Percentiles rank a stretch among this genome's conserved stretches.
These are phyloP conservation scores for Otolemur crassicaudatus DNA, from an alignment of 2,797 vertebrate genomes.

Conservation along the genomic window DNA sequence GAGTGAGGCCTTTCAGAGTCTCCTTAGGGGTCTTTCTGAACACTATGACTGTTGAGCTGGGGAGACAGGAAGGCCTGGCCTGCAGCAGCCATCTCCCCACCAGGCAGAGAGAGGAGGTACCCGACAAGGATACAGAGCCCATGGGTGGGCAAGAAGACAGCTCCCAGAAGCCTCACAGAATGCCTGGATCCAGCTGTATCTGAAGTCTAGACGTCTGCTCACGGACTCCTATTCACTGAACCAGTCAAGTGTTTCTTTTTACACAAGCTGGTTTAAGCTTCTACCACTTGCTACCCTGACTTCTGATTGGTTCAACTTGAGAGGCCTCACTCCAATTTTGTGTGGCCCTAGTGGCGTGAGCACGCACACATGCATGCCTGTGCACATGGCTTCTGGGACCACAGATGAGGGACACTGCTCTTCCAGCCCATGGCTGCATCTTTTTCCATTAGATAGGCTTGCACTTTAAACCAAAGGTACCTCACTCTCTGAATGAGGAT, in stretches of 20 bases:
- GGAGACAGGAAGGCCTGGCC: not conserved
- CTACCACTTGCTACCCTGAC: not conserved
- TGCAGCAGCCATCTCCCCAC: not conserved
- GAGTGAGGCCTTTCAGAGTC: not conserved
- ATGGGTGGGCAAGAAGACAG: not conserved
- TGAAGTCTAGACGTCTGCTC: not conserved
- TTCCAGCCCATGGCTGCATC: rapidly evolving
- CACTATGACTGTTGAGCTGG: not conserved
- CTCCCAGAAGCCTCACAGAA: rapidly evolving
- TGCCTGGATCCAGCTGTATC: not conserved
- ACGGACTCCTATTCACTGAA: not conserved
- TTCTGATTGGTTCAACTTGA: too few relatives aligned
- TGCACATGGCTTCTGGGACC: not conserved
- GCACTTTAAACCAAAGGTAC: not conserved
- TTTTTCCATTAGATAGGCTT: not conserved
- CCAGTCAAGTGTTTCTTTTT: not conserved
- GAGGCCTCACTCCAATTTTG: too few relatives aligned
- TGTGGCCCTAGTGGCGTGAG: too few relatives aligned
- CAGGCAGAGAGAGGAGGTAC: not conserved
- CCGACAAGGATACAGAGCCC: too few relatives aligned
- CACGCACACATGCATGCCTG: not conserved
- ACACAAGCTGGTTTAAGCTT: not conserved
- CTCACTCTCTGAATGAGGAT: not conserved
- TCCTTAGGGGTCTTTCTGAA: not conserved
- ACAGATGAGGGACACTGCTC: rapidly evolving